A percentile compares a stretch with the other conserved stretches of the same genome.
phyloP scores from a whole-genome alignment of 2,113 vertebrate species.

The Gopherus flavomarginatus region DNA sequence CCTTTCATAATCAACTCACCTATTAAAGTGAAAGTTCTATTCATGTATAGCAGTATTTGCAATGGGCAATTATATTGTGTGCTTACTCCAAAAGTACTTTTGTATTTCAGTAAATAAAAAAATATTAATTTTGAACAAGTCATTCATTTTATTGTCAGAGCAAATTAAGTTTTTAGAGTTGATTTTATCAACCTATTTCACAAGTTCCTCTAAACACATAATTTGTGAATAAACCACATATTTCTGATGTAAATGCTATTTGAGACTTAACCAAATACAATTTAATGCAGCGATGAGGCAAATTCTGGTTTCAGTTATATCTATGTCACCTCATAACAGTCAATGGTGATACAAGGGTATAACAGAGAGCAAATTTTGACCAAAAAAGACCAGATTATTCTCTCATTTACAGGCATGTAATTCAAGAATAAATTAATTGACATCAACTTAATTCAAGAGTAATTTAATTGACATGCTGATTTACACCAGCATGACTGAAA shows the following conservation, averaged over 20 bases:
- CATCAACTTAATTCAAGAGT: constrained; percentile 25
- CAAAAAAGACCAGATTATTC: neutral
- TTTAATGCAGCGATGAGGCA: constrained; percentile 35
- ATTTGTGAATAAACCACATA: constrained; percentile 64
- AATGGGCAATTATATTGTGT: constrained; percentile 48
- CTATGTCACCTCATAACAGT: constrained; percentile 45
- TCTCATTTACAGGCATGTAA: constrained; percentile 15
- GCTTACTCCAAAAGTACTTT: constrained; percentile 60
- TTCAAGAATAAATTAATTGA: constrained; percentile 34
- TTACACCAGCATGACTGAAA: constrained; percentile 9
- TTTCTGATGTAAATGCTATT: constrained; percentile 57
- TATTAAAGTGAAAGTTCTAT: constrained; percentile 56
- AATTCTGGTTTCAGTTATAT: constrained; percentile 49
- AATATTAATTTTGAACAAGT: constrained; percentile 73
- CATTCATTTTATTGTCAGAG: constrained; percentile 75
- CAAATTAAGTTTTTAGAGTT: constrained; percentile 75
- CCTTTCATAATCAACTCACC: constrained; percentile 63
- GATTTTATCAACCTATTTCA: constrained; percentile 74
- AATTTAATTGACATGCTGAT: constrained; percentile 12
- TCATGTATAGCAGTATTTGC: constrained; percentile 39
- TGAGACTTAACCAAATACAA: constrained; percentile 66
- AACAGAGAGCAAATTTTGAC: constrained; percentile 11
- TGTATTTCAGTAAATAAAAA: constrained; percentile 71
- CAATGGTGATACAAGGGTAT: constrained; percentile 19
- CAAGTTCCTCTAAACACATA: constrained; percentile 63